Evolutionary conservation across 2,888 invertebrate species (phyloP).

Genomic region (Microctonus brassicae): DNA sequence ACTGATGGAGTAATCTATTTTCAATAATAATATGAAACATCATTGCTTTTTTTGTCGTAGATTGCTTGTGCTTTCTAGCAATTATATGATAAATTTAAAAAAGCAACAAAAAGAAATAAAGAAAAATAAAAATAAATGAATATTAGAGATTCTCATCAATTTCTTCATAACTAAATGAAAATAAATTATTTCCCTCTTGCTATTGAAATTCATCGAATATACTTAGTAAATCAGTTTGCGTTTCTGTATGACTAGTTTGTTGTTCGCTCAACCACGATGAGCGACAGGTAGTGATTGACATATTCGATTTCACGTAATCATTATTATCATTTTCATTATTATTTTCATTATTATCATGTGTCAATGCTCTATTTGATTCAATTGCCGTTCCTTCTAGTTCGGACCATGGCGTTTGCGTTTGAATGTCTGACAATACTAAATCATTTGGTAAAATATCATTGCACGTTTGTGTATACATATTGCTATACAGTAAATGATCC

Average conservation of each 20-base stretch:
- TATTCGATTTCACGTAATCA: conserved; percentile 51
- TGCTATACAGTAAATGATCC: conserved; percentile 69
- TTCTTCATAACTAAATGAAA: neutral
- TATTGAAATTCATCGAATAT: conserved; percentile 62
- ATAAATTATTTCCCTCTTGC: neutral
- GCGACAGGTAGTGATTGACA: conserved; percentile 47
- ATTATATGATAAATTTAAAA: conserved; percentile 18
- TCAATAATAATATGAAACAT: neutral
- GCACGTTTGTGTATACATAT: conserved; percentile 73
- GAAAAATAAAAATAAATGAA: conserved; percentile 1
- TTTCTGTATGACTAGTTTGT: conserved; percentile 71
- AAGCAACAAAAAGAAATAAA: conserved; percentile 2
- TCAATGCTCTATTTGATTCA: conserved; percentile 76
- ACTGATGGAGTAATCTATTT: neutral
- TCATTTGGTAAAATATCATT: conserved; percentile 73
- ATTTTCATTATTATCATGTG: conserved; percentile 53
- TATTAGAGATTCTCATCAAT: neutral
- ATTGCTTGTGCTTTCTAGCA: conserved; percentile 23
- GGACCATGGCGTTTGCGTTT: conserved; percentile 77
- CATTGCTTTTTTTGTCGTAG: neutral
- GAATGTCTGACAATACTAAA: conserved; percentile 74
- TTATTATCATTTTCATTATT: conserved; percentile 22
- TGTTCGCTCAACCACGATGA: conserved; percentile 60
- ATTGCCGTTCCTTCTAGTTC: conserved; percentile 70
- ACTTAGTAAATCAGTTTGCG: conserved; percentile 71